phyloP scores from a whole-genome alignment of 2,797 vertebrate genomes.

The Cheirogaleus major region DNA sequence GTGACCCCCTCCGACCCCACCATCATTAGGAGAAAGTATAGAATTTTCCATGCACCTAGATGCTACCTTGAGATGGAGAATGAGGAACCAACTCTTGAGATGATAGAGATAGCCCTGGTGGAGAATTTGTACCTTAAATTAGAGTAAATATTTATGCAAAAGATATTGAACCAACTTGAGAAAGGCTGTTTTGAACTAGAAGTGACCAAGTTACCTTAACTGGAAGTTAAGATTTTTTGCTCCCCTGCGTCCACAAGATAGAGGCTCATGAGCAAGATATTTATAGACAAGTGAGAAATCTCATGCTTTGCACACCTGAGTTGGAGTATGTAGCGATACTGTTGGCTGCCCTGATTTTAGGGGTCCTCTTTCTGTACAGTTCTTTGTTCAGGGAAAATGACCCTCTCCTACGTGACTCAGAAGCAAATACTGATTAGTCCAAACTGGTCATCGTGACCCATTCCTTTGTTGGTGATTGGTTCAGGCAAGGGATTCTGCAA shows the following conservation, averaged over 20 bases:
- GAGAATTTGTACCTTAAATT: neutral
- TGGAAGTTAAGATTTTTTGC: neutral
- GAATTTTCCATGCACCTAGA: neutral
- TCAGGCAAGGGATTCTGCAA: neutral
- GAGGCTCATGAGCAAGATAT: neutral
- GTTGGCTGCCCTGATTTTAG: neutral
- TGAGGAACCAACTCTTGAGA: neutral
- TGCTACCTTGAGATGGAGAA: neutral
- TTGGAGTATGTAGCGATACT: neutral
- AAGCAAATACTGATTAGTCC: neutral
- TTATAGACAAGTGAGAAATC: neutral
- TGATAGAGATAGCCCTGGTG: neutral
- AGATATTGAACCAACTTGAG: neutral
- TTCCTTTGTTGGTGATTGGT: neutral
- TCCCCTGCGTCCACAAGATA: neutral
- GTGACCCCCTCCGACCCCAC: too few species aligned
- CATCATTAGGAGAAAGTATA: neutral
- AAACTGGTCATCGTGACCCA: neutral
- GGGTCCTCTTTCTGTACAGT: neutral
- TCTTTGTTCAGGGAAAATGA: neutral
- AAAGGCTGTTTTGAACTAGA: neutral
- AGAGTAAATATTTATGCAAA: neutral
- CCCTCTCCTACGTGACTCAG: neutral
- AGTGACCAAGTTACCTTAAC: neutral
- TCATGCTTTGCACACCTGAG: neutral